Evolutionary conservation across 2,888 invertebrate genomes (phyloP).

Genomic region (Leucania comma): DNA sequence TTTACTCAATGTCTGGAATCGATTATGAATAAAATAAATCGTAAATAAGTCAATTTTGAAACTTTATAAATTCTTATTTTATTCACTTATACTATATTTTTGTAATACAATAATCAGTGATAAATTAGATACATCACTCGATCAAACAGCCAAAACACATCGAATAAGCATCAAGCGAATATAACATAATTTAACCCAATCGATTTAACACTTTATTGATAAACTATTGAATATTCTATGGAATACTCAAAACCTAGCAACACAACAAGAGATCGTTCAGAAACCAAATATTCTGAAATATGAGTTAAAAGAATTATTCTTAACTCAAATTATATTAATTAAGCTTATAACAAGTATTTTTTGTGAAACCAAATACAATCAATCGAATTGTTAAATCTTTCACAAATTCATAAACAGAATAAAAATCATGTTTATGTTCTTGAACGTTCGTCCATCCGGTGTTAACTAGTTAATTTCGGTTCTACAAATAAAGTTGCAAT

Average conservation of each 20-base stretch:
- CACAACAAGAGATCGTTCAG: conserved; percentile 20
- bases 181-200: neutral
- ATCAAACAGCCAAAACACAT: neutral
- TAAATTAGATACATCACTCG: neutral
- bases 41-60: too few relatives aligned
- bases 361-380: neutral
- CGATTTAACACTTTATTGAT: neutral
- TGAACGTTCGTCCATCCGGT: conserved; percentile 67
- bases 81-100: too few relatives aligned
- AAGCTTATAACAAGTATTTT: neutral
- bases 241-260: conserved; percentile 17
- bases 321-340: neutral
- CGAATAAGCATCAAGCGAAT: neutral
- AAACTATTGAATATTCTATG: neutral
- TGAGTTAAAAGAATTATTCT: neutral
- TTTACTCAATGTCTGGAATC: neutral
- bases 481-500: conserved; percentile 55
- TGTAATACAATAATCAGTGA: neutral
- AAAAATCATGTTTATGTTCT: conserved; percentile 19
- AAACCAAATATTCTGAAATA: neutral
- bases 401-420: neutral
- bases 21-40: too few relatives aligned
- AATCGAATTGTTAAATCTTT: neutral
- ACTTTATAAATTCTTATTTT: too few relatives aligned
- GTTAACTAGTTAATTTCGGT: conserved; percentile 69